Conservation (phyloP, 1,140 invertebrate species). For the Papilio aristodemus region DNA sequence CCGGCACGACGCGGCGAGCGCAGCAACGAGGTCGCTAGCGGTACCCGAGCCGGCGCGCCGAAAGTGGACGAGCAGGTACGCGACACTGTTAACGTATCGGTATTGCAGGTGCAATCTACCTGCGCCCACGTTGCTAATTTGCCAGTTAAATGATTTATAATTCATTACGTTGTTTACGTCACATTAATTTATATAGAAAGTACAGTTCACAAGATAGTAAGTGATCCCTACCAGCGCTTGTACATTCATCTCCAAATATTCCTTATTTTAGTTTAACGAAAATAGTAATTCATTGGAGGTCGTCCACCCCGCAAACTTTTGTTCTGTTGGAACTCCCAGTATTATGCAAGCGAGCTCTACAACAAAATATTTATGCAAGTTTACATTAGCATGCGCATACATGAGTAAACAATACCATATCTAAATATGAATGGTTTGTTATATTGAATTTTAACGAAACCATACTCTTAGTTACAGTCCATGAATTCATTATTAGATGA, state of each 20-base stretch:
- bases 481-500: slow-evolving; percentile 25
- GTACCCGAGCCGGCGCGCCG: slow-evolving; percentile 71
- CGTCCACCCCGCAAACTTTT: slow-evolving; percentile 9
- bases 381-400: slow-evolving; percentile 48
- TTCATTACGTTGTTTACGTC: slow-evolving; percentile 12
- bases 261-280: background rate
- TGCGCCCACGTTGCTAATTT: slow-evolving; percentile 37
- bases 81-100: slow-evolving; percentile 74
- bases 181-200: background rate
- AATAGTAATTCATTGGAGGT: background rate
- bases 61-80: slow-evolving; percentile 79
- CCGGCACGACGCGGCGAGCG: slow-evolving; percentile 61
- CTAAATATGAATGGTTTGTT: slow-evolving; percentile 43
- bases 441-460: slow-evolving; percentile 45
- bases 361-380: slow-evolving; percentile 41
- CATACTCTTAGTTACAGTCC: slow-evolving; percentile 29
- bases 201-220: background rate
- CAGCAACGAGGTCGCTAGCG: slow-evolving; percentile 76
- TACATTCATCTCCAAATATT: background rate
- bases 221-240: too few relatives aligned
- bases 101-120: slow-evolving; percentile 61
- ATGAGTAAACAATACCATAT: slow-evolving; percentile 47
- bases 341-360: slow-evolving; percentile 40
- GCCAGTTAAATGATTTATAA: slow-evolving; percentile 3
- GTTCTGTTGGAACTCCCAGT: slow-evolving; percentile 23